Conservation (phyloP, 1,140 invertebrate genomes). For the Calephelis nemesis region DNA sequence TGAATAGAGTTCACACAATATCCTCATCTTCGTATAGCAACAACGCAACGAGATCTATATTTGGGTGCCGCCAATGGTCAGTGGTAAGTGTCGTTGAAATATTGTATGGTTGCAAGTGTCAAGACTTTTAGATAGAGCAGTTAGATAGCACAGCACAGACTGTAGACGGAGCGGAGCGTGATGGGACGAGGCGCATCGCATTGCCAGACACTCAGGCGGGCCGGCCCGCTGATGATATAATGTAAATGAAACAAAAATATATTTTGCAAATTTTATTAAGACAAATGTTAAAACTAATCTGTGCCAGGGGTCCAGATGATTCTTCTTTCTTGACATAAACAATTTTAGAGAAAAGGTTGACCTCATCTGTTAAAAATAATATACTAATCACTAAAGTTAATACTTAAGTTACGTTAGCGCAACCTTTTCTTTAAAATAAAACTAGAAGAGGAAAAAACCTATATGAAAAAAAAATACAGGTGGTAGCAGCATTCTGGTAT, state of each 20-base stretch:
- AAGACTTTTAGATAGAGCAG: too few relatives aligned
- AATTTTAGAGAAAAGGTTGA: constrained; percentile 31
- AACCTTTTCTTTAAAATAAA: constrained; percentile 32
- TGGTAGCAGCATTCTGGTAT: constrained; percentile 19
- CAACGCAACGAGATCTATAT: too few relatives aligned
- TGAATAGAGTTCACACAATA: too few relatives aligned
- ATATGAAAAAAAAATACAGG: constrained; percentile 15
- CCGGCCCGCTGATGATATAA: too few relatives aligned
- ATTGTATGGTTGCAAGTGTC: too few relatives aligned
- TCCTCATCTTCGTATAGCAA: too few relatives aligned
- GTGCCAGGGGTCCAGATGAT: constrained; percentile 23
- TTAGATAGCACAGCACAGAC: too few relatives aligned
- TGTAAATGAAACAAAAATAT: background rate
- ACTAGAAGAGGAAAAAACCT: constrained; percentile 27
- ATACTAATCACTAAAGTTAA: constrained; percentile 2
- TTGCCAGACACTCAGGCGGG: too few relatives aligned
- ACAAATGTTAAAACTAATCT: constrained; percentile 16
- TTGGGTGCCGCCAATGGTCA: background rate
- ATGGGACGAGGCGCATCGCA: too few relatives aligned
- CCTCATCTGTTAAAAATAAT: constrained; percentile 5
- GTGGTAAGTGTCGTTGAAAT: too few relatives aligned
- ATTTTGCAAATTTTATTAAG: constrained; percentile 2
- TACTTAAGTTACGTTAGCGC: constrained; percentile 2
- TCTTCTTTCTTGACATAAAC: constrained; percentile 37
- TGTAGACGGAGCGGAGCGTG: too few relatives aligned